Percentiles rank a stretch among this genome's conserved stretches.
Evolutionary conservation across 2,797 vertebrate species (phyloP).

Genomic region (Acropternis orthonyx): DNA sequence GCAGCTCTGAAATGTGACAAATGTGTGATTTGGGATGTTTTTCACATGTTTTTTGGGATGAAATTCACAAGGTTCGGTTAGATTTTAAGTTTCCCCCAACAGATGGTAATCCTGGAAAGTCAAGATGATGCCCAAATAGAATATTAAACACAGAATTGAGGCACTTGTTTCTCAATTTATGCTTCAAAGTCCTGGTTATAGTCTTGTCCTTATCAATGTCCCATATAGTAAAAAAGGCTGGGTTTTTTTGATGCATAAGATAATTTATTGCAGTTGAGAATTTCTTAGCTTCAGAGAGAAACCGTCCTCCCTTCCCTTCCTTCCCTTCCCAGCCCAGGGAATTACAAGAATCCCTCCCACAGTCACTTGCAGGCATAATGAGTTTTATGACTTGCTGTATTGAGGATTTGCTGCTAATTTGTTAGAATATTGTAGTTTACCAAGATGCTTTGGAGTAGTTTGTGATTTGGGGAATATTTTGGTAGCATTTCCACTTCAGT

Average conservation of each 20-base stretch:
- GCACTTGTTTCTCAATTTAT: neutral
- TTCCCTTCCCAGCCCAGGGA: neutral
- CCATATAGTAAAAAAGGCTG: neutral
- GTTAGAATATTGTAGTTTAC: neutral
- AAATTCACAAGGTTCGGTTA: neutral
- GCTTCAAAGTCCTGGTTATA: neutral
- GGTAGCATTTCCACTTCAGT: neutral
- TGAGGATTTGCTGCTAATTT: neutral
- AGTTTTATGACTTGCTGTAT: neutral
- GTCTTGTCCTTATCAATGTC: neutral
- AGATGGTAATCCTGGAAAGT: neutral
- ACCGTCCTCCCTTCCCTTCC: neutral
- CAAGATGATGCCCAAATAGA: neutral
- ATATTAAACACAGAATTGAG: neutral
- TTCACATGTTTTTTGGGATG: no score
- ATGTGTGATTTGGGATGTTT: neutral
- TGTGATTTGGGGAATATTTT: neutral
- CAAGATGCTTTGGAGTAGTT: neutral
- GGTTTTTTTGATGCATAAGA: neutral
- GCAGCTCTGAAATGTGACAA: neutral
- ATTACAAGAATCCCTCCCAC: neutral
- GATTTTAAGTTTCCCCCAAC: neutral
- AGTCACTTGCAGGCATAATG: neutral
- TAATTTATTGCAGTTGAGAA: neutral
- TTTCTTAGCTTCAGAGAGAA: neutral